Evolutionary conservation across 2,888 invertebrate species (phyloP), one percentile per base, ranked within the genome.

Genomic region (Nomada ruficornis): DNA sequence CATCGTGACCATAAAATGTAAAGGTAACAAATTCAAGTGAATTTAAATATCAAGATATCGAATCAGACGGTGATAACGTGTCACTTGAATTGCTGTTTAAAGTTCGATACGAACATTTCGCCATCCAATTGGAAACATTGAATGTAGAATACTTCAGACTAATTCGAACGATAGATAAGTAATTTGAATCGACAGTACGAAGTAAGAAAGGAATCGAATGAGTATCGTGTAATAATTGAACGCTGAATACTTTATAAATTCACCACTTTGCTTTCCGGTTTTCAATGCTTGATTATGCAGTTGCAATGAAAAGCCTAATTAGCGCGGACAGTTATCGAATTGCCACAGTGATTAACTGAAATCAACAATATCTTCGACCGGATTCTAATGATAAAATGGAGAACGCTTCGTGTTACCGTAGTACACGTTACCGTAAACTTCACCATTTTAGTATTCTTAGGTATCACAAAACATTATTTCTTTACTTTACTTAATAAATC

Each of bases 11-110:
- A 1, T 9, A 9, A 20, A 42, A 63, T 2, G 18, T 42, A 36
- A 47, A 15, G 47, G 47, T 47, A 47, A 15, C 7, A 11, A 64
- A 10, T 20, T 15, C 2, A 50, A 13, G n/a, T 44, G 57, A 60
- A 54, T 2, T 60, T 42, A 3, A 50, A 42, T 47, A 52, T 18
- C 18, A 42, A 70, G 52, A 20, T 65, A 71, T 29, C 15, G 54
- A 55, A 55, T 65, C 26, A 60, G 18, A 20, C 47, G 20, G 29
- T n/a, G 26, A 44, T 77, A 64, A 29, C 1, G 15, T 20, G 10
- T n/a, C 57, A 57, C 62, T 77, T 77, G 60, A 77, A 67, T 47
- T 54, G 59, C 50, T 65, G 47, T 50, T 65, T 75, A 70, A 20
- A 1, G 26, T 2, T 57, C 23, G 62, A 55, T 23, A 54, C 18